phyloP scores from a whole-genome alignment of 2,888 invertebrate species.

The Athalia cordata region DNA sequence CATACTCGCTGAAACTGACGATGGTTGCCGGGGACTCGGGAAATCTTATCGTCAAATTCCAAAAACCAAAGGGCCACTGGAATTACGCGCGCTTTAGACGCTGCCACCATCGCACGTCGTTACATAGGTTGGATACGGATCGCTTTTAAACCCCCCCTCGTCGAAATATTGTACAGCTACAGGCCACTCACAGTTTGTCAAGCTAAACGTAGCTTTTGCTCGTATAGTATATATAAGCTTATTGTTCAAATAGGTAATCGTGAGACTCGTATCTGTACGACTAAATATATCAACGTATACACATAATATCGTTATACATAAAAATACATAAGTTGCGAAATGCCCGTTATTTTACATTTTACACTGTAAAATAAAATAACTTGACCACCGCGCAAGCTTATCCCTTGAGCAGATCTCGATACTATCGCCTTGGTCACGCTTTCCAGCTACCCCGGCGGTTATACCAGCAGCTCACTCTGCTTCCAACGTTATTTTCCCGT shows the following conservation, averaged over 20 bases:
- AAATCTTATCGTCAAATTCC: conserved; percentile 30
- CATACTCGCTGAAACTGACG: too few species aligned
- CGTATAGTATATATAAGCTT: neutral
- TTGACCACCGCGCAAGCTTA: conserved; percentile 60
- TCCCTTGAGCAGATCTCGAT: conserved; percentile 66
- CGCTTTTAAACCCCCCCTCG: too few species aligned
- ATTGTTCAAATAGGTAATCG: neutral
- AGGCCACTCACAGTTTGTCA: too few species aligned
- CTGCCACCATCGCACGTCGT: too few species aligned
- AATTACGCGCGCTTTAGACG: too few species aligned
- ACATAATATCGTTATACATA: neutral
- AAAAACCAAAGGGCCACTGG: conserved; percentile 11
- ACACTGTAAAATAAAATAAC: conserved; percentile 66
- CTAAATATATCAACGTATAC: neutral
- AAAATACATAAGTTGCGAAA: conserved; percentile 61
- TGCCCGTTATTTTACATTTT: conserved; percentile 67
- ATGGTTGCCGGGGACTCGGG: neutral
- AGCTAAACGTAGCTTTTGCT: too few species aligned
- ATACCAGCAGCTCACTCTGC: too few species aligned
- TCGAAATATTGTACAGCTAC: too few species aligned
- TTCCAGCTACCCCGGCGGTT: conserved; percentile 53
- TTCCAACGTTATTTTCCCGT: too few species aligned
- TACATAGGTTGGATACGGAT: too few species aligned
- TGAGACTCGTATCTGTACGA: neutral
- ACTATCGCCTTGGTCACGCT: conserved; percentile 69